These are phyloP conservation scores for Polietes domitor DNA, from an alignment of 2,888 invertebrate genomes.

Conservation along the genomic window DNA sequence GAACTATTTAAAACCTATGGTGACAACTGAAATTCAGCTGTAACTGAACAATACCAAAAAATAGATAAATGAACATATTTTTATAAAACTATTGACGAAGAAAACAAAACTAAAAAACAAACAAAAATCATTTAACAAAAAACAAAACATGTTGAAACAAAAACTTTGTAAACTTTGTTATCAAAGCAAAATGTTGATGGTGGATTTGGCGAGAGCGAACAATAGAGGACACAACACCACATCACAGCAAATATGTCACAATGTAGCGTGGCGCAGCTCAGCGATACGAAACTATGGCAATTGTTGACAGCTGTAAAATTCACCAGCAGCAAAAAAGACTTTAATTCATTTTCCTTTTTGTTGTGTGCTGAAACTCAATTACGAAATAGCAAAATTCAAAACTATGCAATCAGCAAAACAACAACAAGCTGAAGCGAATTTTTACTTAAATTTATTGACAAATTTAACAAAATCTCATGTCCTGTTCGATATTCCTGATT, in stretches of 20 bases:
- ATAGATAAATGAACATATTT: slow-evolving; percentile 69
- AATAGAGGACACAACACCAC: background rate
- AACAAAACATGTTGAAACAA: slow-evolving; percentile 55
- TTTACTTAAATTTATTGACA: background rate
- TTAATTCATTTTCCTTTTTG: background rate
- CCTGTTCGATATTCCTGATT: background rate
- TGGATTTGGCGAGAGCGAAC: background rate
- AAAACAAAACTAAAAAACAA: slow-evolving; percentile 67
- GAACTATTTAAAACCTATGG: background rate
- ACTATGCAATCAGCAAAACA: background rate
- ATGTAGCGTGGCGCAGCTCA: background rate
- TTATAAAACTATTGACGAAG: slow-evolving; percentile 67
- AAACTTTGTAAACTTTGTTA: slow-evolving; percentile 52
- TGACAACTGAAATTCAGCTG: slow-evolving; percentile 62
- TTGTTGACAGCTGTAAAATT: slow-evolving; percentile 27
- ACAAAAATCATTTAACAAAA: too few species aligned
- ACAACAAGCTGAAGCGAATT: background rate
- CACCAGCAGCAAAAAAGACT: slow-evolving; percentile 6
- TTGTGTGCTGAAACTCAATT: slow-evolving; percentile 20
- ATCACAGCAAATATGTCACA: slow-evolving; percentile 1
- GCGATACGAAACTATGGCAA: background rate
- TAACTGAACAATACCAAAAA: slow-evolving; percentile 58
- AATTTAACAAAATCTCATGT: too few species aligned
- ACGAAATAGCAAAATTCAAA: slow-evolving; percentile 32
- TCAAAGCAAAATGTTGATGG: slow-evolving; percentile 9